Evolutionary conservation across 2,888 invertebrate genomes (phyloP), one percentile per base, ranked within the genome.

Genomic region (Leucophenga montana): DNA sequence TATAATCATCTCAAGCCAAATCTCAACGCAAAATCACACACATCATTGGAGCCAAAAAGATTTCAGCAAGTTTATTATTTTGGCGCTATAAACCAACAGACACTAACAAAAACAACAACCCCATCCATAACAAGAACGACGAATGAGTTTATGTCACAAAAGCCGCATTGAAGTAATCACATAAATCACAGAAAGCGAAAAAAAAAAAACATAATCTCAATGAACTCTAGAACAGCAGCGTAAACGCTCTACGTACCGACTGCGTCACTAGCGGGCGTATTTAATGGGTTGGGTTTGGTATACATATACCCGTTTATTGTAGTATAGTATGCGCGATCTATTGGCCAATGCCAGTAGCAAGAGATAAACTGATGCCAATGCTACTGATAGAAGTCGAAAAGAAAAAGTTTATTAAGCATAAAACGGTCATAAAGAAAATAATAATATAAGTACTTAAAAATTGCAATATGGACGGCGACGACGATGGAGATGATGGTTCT

Each of bases 81-180:
- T 65, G 65, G 69, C 69, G 56, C 48, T 57, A 39, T 39, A 39
- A 39, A 39, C 4, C 39, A 39, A 8, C 11, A 33, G 56, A 54
- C 22, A 27, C 18, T 16, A 66, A 72, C 69, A 72, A 53, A 66
- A 66, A 33, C 33, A 33, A n/a, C n/a, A n/a, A n/a, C n/a, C n/a
- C n/a, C n/a, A n/a, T n/a, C n/a, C n/a, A n/a, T n/a, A n/a, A n/a
- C n/a, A n/a, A n/a, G n/a, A n/a, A n/a, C n/a, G n/a, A 39, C 64
- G 64, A 69, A 72, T 44, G 31, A 68, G 53, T 75, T 74, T 77
- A 78, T 80, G 78, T 77, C 77, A 78, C 80, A 85, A 83, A 83
- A 82, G 84, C 83, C 85, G 85, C 85, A 85, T 83, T 84, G 84
- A 85, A 85, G 85, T 84, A 83, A 84, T 85, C 84, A 76, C 85